Evolutionary conservation across 2,113 vertebrate species (phyloP).

Genomic region (Melospiza georgiana): DNA sequence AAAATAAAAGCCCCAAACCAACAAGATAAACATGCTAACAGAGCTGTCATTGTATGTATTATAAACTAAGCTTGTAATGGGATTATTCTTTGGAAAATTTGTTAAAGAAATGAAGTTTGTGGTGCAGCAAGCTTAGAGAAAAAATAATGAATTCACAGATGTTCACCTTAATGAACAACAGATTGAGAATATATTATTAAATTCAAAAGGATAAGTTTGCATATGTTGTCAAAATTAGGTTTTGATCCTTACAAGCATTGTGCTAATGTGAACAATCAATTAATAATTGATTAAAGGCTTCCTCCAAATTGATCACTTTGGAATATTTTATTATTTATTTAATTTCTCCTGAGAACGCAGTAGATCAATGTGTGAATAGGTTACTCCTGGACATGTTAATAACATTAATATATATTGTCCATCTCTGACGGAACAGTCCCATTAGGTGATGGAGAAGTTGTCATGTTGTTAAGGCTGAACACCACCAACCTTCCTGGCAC

Average conservation of each 20-base stretch:
- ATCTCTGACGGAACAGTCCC: not conserved
- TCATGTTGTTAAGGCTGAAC: not conserved
- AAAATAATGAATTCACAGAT: conserved; percentile 63
- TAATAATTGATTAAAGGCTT: conserved; percentile 88
- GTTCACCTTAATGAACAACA: conserved; percentile 63
- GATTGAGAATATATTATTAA: conserved; percentile 67
- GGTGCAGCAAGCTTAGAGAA: conserved; percentile 22
- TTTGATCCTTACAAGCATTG: conserved; percentile 84
- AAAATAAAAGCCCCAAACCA: not conserved
- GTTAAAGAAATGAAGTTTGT: conserved; percentile 52
- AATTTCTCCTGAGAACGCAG: not conserved
- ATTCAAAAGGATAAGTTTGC: conserved; percentile 64
- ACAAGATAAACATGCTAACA: not conserved
- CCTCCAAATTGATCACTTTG: not conserved
- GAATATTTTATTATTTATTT: conserved; percentile 28
- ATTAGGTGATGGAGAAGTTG: not conserved
- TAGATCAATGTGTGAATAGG: not conserved
- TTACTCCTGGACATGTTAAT: not conserved
- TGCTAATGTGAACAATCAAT: conserved; percentile 86
- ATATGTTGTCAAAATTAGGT: conserved; percentile 71
- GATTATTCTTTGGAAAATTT: conserved; percentile 62
- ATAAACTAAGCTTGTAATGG: conserved; percentile 55
- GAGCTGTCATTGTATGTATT: not conserved
- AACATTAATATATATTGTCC: not conserved
- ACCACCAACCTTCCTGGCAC: not conserved